Percentiles rank a stretch among this genome's conserved stretches.
Evolutionary conservation across 2,113 vertebrate species (phyloP).

Genomic region (Caranx ignobilis): DNA sequence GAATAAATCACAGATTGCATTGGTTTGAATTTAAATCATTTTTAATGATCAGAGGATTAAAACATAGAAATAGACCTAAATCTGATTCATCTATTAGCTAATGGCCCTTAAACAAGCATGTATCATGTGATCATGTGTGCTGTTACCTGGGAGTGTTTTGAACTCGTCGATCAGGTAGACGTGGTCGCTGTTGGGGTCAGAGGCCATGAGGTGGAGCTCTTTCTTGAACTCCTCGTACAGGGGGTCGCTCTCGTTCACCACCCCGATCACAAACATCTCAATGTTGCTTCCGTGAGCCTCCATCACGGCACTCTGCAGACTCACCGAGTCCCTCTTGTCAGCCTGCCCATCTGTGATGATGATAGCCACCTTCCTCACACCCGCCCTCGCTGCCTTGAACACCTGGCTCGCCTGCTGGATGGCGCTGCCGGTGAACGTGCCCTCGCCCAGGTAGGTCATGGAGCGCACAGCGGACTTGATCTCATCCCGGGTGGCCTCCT

Average conservation of each 20-base stretch:
- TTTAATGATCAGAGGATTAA: too few species aligned
- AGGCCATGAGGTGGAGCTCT: conserved; percentile 88
- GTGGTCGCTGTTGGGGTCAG: conserved; percentile 85
- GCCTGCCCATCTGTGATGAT: conserved; percentile 90
- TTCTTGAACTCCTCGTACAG: conserved; percentile 82
- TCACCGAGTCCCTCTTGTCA: conserved; percentile 80
- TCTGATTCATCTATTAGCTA: not conserved
- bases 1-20: too few species aligned
- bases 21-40: too few species aligned
- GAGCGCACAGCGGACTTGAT: conserved; percentile 83
- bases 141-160: conserved; percentile 85
- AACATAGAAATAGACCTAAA: too few species aligned
- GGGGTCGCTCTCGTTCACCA: conserved; percentile 85
- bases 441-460: conserved; percentile 90
- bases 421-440: conserved; percentile 88
- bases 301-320: conserved; percentile 77
- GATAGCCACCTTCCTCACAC: conserved; percentile 86
- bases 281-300: conserved; percentile 76
- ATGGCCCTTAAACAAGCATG: too few species aligned
- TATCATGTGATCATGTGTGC: not conserved
- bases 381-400: conserved; percentile 77
- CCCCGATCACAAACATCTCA: conserved; percentile 89
- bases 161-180: conserved; percentile 88
- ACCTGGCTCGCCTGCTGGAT: conserved; percentile 81
- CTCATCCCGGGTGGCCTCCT: conserved; percentile 79